phyloP scores from a whole-genome alignment of 2,113 vertebrate genomes.

The Pelecanoides urinatrix region DNA sequence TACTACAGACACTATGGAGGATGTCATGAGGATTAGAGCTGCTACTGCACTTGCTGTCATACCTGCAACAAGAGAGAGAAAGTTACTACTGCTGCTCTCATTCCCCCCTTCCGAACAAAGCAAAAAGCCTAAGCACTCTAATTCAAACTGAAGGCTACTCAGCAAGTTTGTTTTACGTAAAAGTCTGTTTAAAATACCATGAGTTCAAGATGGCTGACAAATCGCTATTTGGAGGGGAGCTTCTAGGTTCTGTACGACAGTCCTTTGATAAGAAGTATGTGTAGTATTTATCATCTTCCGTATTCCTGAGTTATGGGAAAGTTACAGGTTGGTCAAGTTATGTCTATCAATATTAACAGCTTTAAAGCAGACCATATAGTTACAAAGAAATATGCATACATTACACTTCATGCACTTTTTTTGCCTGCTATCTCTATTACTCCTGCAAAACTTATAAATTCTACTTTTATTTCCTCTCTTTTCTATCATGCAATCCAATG shows the following conservation, averaged over 20 bases:
- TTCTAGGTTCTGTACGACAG: not conserved
- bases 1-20: constrained; percentile 94
- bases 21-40: constrained; percentile 95
- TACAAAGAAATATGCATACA: not conserved
- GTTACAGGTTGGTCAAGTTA: not conserved
- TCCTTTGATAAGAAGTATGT: not conserved
- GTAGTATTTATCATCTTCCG: not conserved
- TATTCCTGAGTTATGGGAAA: not conserved
- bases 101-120: not conserved
- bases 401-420: not conserved
- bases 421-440: not conserved
- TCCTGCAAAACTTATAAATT: not conserved
- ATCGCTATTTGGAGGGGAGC: not conserved
- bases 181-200: not conserved
- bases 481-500: not conserved
- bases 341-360: not conserved
- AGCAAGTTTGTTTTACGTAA: not conserved
- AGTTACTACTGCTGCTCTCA: not conserved
- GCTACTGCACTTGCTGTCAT: constrained; percentile 97
- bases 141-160: not conserved
- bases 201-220: not conserved
- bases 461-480: not conserved
- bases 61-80: constrained; percentile 78
- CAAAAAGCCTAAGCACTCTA: not conserved
- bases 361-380: not conserved